phyloP scores from a whole-genome alignment of 2,888 invertebrate genomes.

The Rugalucina vietnamica region DNA sequence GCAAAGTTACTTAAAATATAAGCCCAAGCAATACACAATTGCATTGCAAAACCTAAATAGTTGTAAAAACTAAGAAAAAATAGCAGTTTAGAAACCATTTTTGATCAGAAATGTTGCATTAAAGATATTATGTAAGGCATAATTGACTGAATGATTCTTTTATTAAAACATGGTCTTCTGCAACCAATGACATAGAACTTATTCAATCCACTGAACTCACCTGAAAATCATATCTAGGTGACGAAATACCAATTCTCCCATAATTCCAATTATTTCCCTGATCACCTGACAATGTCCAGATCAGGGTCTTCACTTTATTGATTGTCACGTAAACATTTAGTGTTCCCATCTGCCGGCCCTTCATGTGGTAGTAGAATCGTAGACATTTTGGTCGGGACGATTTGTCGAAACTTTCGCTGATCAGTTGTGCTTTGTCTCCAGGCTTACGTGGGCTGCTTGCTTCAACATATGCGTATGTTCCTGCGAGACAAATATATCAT shows the following conservation, averaged over 20 bases:
- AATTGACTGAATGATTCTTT: no score
- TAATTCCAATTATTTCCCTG: slow-evolving; percentile 68
- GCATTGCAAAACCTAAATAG: no score
- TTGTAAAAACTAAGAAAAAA: no score
- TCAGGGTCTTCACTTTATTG: slow-evolving; percentile 41
- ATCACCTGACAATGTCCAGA: slow-evolving; percentile 70
- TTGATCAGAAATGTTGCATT: no score
- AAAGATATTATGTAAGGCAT: no score
- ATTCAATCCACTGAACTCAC: no score
- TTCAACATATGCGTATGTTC: slow-evolving; percentile 78
- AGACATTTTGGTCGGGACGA: slow-evolving; percentile 62
- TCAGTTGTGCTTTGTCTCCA: slow-evolving; percentile 73
- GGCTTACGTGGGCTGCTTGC: slow-evolving; percentile 65
- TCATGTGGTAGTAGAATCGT: slow-evolving; percentile 80
- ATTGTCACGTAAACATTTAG: slow-evolving; percentile 68
- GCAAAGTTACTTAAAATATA: no score
- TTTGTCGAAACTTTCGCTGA: slow-evolving; percentile 67
- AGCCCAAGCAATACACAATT: no score
- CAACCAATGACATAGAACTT: no score
- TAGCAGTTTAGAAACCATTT: no score
- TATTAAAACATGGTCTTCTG: no score
- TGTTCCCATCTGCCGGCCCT: slow-evolving; percentile 72
- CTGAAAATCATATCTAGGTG: slow-evolving; percentile 50
- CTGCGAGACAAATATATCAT: slow-evolving; percentile 47
- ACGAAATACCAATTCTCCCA: slow-evolving; percentile 61